Evolutionary conservation across 2,888 invertebrate genomes (phyloP), one percentile per base, ranked within the genome.

Genomic region (Hypomecis atomaria): DNA sequence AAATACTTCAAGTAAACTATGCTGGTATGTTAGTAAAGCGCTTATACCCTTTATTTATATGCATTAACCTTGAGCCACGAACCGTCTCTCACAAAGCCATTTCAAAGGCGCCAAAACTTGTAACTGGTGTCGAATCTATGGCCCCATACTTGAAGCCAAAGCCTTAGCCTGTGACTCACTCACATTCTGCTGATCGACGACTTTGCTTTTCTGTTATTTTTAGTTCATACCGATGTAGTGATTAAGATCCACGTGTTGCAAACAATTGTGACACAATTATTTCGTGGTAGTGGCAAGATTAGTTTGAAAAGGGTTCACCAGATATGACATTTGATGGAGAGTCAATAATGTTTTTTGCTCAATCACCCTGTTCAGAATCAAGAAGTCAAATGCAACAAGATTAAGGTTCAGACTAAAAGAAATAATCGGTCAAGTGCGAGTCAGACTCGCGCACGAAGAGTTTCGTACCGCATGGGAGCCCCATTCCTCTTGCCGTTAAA

Each of bases 161-260:
- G 64, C 59, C 59, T 64, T 44, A 13, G 36, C 49, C 49, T 56
- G 52, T 69, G 71, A 72, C 52, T 70, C 72, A 72, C 57, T 54
- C 45, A 34, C 54, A 59, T 48, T 69, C 61, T 59, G 59, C 62
- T 56, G 58, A 60, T 65, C 63, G 40, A 59, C 36, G 64, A 45
- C 53, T 66, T 70, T 47, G 43, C 53, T 66, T 70, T 47, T 67
- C 57, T 59, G 65, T 44, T 71, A 71, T 69, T 72, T 72, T 63
- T 54, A 66, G 53, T 49, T 62, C 72, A 65, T 71, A 52, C 72
- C 72, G 43, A 62, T 53, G 49, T 45, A 43, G 47, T 72, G 71
- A 72, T 59, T 72, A 68, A 54, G 38, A 52, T 40, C 60, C 68
- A 70, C 70, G 65, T 71, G 69, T 59, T 53, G 7, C 7, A 49